Evolutionary conservation across 64 coral and sea anemone genomes (phyloP).

Genomic region (Hydrozoanthus tunicans): DNA sequence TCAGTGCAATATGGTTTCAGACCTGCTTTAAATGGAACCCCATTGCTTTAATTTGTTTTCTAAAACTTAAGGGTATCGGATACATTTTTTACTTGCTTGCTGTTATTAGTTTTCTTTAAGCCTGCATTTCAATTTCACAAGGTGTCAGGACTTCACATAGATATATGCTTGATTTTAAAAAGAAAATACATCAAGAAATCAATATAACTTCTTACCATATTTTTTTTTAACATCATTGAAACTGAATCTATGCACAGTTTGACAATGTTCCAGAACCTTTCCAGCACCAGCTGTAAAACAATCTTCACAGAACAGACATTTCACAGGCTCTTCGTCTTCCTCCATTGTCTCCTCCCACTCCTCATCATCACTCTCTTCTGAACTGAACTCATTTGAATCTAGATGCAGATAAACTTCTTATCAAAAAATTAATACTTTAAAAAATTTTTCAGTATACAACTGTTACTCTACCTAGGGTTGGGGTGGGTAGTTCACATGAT

Average conservation of each 20-base stretch:
- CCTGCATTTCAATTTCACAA: too few species aligned
- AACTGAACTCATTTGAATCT: constrained; percentile 23
- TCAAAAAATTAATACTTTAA: neutral
- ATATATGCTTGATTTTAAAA: neutral
- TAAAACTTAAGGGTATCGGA: too few species aligned
- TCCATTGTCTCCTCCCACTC: constrained; percentile 86
- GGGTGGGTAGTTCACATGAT: too few species aligned
- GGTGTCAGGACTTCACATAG: neutral
- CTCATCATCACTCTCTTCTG: constrained; percentile 85
- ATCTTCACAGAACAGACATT: constrained; percentile 87
- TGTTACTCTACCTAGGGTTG: neutral
- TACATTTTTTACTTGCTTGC: too few species aligned
- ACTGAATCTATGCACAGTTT: constrained; percentile 64
- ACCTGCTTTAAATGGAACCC: too few species aligned
- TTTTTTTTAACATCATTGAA: constrained; percentile 49
- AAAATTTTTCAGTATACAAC: neutral
- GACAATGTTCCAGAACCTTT: constrained; percentile 71
- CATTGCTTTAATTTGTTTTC: too few species aligned
- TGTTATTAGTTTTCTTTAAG: too few species aligned
- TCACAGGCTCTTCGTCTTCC: constrained; percentile 33
- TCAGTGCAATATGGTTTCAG: too few species aligned
- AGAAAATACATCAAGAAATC: neutral
- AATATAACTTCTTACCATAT: constrained; percentile 46
- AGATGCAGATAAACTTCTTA: too few species aligned
- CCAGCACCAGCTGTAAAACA: constrained; percentile 54